A percentile compares a stretch with the other conserved stretches of the same genome.
Evolutionary conservation across 1,140 invertebrate genomes (phyloP).

Genomic region (Colletes latitarsis): DNA sequence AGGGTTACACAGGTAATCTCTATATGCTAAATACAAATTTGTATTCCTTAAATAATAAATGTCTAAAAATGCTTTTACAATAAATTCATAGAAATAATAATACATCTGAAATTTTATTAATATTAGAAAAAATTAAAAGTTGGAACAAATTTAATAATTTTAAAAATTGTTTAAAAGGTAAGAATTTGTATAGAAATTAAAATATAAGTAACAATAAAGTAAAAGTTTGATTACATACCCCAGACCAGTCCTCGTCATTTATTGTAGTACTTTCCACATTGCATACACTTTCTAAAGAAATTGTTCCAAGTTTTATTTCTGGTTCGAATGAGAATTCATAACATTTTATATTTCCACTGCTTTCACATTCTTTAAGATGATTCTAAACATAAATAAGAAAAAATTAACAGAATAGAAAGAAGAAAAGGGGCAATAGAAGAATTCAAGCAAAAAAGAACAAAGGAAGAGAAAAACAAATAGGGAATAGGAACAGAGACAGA

Average conservation of each 20-base stretch:
- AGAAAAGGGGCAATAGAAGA: too few species aligned
- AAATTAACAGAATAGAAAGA: too few species aligned
- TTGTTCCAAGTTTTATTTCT: neutral
- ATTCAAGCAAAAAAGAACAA: too few species aligned
- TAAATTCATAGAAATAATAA: neutral
- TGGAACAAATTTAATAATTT: too few species aligned
- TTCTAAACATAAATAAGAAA: constrained; percentile 4
- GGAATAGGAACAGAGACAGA: too few species aligned
- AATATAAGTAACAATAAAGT: neutral
- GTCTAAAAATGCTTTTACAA: neutral
- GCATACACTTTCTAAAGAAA: neutral
- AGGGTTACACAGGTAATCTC: too few species aligned
- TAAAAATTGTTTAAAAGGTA: neutral
- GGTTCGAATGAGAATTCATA: neutral
- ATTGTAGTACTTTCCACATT: neutral
- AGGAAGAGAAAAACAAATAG: too few species aligned
- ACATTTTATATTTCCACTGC: constrained; percentile 2
- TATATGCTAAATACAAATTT: too few species aligned
- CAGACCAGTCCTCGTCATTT: constrained; percentile 22
- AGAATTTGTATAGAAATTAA: neutral
- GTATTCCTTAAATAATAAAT: neutral
- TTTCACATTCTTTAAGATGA: constrained; percentile 21
- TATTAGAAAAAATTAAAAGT: too few species aligned
- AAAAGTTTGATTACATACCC: constrained; percentile 10
- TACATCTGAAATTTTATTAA: neutral